phyloP scores from a whole-genome alignment of 23 tunicate species.

The Clavelina lepadiformis region DNA sequence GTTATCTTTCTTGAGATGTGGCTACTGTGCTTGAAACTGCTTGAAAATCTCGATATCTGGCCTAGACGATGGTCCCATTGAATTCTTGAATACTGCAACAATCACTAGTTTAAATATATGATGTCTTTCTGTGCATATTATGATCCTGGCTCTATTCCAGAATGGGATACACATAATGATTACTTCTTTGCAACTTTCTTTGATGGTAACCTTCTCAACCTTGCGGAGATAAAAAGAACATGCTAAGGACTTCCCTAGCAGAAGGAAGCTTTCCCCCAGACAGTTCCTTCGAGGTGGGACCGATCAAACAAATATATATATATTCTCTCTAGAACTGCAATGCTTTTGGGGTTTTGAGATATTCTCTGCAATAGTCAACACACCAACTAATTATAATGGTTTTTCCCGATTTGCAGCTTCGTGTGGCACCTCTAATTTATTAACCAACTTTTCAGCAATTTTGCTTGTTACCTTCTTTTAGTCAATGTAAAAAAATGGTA shows the following conservation, averaged over 20 bases:
- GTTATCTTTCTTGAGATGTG: slow-evolving; percentile 4
- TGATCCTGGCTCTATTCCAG: too few relatives aligned
- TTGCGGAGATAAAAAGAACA: too few relatives aligned
- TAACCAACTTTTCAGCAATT: background rate
- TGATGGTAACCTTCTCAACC: too few relatives aligned
- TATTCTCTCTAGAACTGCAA: background rate
- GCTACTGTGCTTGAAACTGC: slow-evolving; percentile 3
- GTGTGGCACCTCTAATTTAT: background rate
- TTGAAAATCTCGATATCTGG: slow-evolving; percentile 6
- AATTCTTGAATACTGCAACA: slow-evolving; percentile 2
- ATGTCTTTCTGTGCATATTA: background rate
- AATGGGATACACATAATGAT: background rate
- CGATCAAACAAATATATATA: background rate
- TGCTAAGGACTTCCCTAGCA: slow-evolving; percentile 1
- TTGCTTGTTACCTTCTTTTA: slow-evolving; percentile 1
- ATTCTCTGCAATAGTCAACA: background rate
- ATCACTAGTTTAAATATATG: slow-evolving; percentile 6
- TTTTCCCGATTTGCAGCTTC: background rate
- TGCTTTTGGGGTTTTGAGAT: too few relatives aligned
- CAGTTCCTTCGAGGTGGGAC: background rate
- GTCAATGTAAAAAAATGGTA: background rate
- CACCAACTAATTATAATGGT: background rate
- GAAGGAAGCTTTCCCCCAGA: background rate
- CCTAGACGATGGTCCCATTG: slow-evolving; percentile 3
- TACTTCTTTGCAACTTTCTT: slow-evolving; percentile 1